Evolutionary conservation across 2,888 invertebrate genomes (phyloP).

Genomic region (Fissipunctia ypsillon): DNA sequence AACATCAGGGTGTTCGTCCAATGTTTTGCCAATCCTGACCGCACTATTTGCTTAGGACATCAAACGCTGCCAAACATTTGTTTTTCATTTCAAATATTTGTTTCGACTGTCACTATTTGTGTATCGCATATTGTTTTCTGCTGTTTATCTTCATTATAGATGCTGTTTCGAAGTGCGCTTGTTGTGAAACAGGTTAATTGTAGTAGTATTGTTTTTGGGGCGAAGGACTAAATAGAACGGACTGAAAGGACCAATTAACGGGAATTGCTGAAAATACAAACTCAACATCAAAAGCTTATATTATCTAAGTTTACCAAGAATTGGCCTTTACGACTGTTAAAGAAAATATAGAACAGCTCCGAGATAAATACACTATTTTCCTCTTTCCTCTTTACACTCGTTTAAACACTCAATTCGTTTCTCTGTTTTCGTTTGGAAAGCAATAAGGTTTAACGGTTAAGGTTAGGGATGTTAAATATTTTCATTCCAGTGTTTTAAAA

Average conservation of each 20-base stretch:
- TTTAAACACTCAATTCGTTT: too few species aligned
- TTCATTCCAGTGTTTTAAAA: background rate
- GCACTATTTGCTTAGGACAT: slow-evolving; percentile 68
- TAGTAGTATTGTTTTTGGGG: slow-evolving; percentile 28
- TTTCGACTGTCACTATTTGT: slow-evolving; percentile 65
- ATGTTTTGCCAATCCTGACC: slow-evolving; percentile 62
- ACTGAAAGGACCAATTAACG: background rate
- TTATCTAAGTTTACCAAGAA: background rate
- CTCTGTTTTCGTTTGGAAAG: background rate
- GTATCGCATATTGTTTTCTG: slow-evolving; percentile 68
- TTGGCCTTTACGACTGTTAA: too few species aligned
- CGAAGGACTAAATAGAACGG: background rate
- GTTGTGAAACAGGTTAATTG: slow-evolving; percentile 13
- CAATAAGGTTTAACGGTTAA: too few species aligned
- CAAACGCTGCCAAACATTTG: slow-evolving; percentile 72
- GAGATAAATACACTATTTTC: background rate
- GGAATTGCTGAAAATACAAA: slow-evolving; percentile 8
- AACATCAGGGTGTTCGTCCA: slow-evolving; percentile 39
- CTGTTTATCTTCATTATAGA: slow-evolving; percentile 65
- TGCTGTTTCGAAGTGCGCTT: slow-evolving; percentile 59
- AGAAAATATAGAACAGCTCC: background rate
- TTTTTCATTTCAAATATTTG: slow-evolving; percentile 74
- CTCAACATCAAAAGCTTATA: slow-evolving; percentile 1
- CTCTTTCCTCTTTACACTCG: background rate
- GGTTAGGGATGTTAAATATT: background rate